Evolutionary conservation across 2,888 invertebrate genomes (phyloP).

Genomic region (Aporophyla nigra): DNA sequence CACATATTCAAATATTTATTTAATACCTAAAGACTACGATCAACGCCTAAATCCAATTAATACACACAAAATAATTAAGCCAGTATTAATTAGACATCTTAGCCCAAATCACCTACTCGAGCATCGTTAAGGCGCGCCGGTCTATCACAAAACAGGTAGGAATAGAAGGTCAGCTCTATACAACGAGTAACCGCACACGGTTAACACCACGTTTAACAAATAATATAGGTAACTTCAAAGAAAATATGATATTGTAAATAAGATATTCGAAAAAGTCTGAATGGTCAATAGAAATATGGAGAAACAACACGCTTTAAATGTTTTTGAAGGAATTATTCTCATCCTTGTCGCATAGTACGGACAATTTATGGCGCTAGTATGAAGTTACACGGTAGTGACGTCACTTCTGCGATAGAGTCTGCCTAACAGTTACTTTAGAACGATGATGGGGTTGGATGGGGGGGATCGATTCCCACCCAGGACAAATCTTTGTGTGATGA

Average conservation of each 20-base stretch:
- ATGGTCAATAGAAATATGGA: neutral
- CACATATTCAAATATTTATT: conserved; percentile 3
- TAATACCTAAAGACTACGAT: neutral
- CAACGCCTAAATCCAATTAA: conserved; percentile 49
- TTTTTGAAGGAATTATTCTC: neutral
- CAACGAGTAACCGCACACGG: too few relatives aligned
- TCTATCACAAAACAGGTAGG: neutral
- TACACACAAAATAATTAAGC: conserved; percentile 50
- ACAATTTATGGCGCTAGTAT: neutral
- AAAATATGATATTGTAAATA: too few relatives aligned
- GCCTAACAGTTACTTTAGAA: neutral
- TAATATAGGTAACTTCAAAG: neutral
- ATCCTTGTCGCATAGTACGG: neutral
- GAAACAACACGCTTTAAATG: neutral
- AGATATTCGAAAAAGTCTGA: neutral
- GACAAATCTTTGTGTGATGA: too few relatives aligned
- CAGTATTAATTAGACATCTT: conserved; percentile 61
- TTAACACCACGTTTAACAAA: too few relatives aligned
- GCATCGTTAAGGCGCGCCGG: conserved; percentile 56
- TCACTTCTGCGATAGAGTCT: neutral
- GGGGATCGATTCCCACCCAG: too few relatives aligned
- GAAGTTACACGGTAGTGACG: neutral
- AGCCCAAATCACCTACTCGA: conserved; percentile 53
- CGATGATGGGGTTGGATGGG: too few relatives aligned
- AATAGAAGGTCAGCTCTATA: neutral